These are phyloP conservation scores for Lethocerus indicus DNA, from an alignment of 1,140 invertebrate genomes.

Conservation along the genomic window DNA sequence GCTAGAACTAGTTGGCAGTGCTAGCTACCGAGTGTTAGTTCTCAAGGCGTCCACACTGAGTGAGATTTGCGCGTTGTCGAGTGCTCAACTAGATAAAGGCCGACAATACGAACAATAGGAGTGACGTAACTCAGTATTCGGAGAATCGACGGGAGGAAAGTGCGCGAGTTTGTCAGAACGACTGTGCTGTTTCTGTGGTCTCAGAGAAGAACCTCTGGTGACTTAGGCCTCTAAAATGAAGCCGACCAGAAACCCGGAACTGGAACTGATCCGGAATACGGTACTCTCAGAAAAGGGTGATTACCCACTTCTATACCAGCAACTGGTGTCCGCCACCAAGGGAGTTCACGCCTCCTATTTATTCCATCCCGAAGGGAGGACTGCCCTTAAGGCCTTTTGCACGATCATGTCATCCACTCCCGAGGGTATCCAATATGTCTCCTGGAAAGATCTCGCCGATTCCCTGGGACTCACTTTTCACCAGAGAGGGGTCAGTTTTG, in stretches of 20 bases:
- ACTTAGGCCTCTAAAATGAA: neutral
- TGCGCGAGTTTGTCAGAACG: no score
- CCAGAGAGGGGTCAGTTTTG: constrained; percentile 4
- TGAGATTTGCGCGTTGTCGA: no score
- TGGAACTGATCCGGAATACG: neutral
- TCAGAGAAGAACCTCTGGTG: neutral
- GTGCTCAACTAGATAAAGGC: no score
- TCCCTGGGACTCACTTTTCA: neutral
- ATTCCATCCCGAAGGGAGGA: neutral
- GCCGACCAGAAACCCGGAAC: constrained; percentile 3
- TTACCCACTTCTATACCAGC: neutral
- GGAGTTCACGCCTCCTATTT: constrained; percentile 6
- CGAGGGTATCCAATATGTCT: neutral
- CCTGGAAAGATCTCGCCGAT: constrained; percentile 3
- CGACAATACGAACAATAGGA: no score
- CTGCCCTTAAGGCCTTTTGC: neutral
- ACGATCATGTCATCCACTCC: constrained; percentile 6
- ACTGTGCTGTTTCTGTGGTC: no score
- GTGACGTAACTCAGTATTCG: no score
- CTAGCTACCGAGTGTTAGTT: no score
- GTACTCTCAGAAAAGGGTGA: neutral
- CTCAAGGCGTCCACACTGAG: no score
- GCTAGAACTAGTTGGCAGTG: no score
- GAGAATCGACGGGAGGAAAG: no score
- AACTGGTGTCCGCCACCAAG: neutral